Base-by-base conservation (phyloP, 2,888 invertebrate genomes). In the Drosophila phalerata region DNA sequence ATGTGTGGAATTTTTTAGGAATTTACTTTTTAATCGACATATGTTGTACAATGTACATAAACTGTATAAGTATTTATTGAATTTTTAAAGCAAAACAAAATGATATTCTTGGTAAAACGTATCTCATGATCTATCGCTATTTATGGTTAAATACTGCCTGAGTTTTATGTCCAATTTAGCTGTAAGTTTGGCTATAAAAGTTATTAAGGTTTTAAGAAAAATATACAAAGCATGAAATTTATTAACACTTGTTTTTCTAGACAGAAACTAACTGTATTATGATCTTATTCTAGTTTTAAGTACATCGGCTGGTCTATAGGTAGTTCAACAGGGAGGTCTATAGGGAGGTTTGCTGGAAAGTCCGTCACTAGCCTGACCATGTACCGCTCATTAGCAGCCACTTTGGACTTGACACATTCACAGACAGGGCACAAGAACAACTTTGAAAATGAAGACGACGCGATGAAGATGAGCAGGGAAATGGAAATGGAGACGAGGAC, bases 321-420 rank as follows among this genome's bases (percentile, higher is more conserved):
- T 4, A 17, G 43, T 3, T 13, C 22, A 10, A 5, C 8, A 1
- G 19, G 28, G 15, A 38, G 53, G n/a, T 4, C 13, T 17, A 1
- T 5, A 1, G 5, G 30, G 17, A 17, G 55, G 15, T 8, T 17
- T n/a, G 37, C 10, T 22, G 34, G 43, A 11, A n/a, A 30, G 37
- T 48, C 25, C 9, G 43, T 28, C 57, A 57, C 49, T 61, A 34
- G 22, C 43, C 70, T 53, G 70, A 70, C 70, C 75, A 75, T 74
- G 67, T 70, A 70, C 56, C 64, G 75, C 67, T 75, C 75, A 75
- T 75, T 75, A 75, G 75, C 71, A 75, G 75, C 63, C 71, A 75
- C 75, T 75, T 76, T 71, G 60, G 67, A 63, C 63, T 62, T 74
- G 75, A 75, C 75, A 67, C 63, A 71, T 64, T 64, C 60, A 60